Conservation (phyloP, 2,113 vertebrate species). For the Noctilio leporinus region DNA sequence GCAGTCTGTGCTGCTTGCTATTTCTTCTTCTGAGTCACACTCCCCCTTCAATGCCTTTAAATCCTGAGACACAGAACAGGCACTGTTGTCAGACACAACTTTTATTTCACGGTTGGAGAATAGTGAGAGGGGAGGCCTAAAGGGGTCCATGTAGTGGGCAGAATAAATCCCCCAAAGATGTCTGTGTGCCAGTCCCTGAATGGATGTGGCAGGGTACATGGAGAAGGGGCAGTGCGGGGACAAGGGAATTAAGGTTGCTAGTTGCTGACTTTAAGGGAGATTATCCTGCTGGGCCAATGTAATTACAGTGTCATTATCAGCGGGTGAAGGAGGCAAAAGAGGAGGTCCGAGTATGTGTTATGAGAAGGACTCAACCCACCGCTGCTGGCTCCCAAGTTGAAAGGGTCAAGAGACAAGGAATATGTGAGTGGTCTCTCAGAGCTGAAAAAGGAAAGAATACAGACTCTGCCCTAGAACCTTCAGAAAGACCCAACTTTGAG, state of each 20-base stretch:
- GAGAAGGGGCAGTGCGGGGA: too few relatives aligned
- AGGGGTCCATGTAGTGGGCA: accelerated
- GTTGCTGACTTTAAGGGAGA: not conserved
- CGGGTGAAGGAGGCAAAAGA: not conserved
- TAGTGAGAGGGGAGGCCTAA: not conserved
- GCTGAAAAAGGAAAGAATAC: not conserved
- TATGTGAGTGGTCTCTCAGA: too few relatives aligned
- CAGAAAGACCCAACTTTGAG: too few relatives aligned
- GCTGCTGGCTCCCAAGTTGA: not conserved
- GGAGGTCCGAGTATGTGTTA: accelerated
- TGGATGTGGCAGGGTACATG: accelerated
- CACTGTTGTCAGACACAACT: too few relatives aligned
- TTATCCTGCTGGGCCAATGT: accelerated
- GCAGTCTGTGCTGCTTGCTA: not conserved
- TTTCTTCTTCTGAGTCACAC: not conserved
- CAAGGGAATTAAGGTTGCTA: not conserved
- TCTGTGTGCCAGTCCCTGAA: not conserved
- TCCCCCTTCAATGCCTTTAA: accelerated
- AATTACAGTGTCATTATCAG: too few relatives aligned
- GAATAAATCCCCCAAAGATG: not conserved
- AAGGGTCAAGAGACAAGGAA: not conserved
- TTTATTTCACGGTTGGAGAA: too few relatives aligned
- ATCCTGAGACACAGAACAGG: not conserved
- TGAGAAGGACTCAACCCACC: too few relatives aligned
- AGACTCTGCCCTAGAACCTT: too few relatives aligned